A percentile compares a stretch with the other conserved stretches of the same genome.
Evolutionary conservation across 1,140 invertebrate genomes (phyloP).

Genomic region (Cyrtorhinus lividipennis): DNA sequence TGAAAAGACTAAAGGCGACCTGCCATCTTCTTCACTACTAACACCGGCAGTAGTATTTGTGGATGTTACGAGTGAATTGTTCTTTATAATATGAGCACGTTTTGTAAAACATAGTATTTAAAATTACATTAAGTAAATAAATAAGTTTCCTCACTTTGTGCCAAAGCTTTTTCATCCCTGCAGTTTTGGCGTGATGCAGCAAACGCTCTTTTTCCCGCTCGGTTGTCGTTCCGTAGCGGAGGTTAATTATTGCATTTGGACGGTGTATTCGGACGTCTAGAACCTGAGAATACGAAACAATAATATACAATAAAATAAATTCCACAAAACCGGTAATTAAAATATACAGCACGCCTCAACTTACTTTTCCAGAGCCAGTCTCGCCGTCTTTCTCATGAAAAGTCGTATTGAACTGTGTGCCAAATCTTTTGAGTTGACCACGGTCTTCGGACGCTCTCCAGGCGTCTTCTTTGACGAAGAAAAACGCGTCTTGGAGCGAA

Average conservation of each 20-base stretch:
- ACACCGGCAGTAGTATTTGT: no score
- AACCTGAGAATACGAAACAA: conserved; percentile 25
- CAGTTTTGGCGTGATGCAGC: conserved; percentile 70
- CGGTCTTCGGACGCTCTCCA: conserved; percentile 77
- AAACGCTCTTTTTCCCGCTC: conserved; percentile 76
- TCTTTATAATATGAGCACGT: no score
- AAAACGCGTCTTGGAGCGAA: conserved; percentile 80
- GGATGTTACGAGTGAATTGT: no score
- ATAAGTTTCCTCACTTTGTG: conserved; percentile 69
- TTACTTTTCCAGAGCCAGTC: conserved; percentile 26
- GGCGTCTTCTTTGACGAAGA: conserved; percentile 84
- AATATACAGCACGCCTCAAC: conserved; percentile 17
- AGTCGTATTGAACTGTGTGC: conserved; percentile 83
- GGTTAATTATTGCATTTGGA: conserved; percentile 61
- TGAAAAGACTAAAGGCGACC: no score
- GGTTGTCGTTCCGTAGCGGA: conserved; percentile 75
- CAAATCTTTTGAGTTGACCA: conserved; percentile 70
- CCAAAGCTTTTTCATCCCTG: conserved; percentile 82
- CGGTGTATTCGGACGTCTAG: conserved; percentile 78
- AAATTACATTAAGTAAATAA: no score
- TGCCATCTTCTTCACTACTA: no score
- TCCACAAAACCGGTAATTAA: no score
- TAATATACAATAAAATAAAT: not conserved
- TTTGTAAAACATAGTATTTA: no score
- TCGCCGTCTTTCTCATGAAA: conserved; percentile 69